A percentile compares a stretch with the other conserved stretches of the same genome.
These are phyloP conservation scores for Syrista parreyssii DNA, from an alignment of 2,888 invertebrate species.

Conservation along the genomic window DNA sequence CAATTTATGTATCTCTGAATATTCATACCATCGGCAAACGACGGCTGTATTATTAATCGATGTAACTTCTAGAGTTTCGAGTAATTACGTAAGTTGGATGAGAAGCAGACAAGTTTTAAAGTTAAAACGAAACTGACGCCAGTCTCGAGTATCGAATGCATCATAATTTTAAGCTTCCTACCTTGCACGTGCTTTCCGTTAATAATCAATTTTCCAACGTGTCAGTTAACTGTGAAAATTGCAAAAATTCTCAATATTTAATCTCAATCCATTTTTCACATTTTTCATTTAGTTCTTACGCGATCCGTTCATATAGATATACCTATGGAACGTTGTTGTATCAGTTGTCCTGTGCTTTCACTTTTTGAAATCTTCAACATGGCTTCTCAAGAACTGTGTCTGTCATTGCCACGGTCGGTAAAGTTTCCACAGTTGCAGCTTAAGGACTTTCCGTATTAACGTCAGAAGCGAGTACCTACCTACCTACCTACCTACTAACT, in stretches of 20 bases:
- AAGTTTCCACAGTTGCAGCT: background rate
- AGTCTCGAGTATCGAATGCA: background rate
- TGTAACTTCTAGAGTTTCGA: background rate
- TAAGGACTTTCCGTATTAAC: conserved; percentile 5
- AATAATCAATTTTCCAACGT: background rate
- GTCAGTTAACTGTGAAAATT: background rate
- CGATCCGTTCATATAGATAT: background rate
- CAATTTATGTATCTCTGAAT: conserved; percentile 2
- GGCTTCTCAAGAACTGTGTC: background rate
- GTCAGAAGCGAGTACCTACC: background rate
- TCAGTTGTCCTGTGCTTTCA: background rate
- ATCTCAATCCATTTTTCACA: background rate
- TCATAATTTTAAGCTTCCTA: background rate
- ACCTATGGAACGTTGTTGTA: background rate
- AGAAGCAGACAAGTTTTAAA: background rate
- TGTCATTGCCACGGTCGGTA: conserved; percentile 1
- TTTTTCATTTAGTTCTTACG: background rate
- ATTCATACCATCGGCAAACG: background rate
- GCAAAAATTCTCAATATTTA: background rate
- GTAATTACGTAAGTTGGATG: background rate
- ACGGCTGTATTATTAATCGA: conserved; percentile 1
- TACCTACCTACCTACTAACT: background rate
- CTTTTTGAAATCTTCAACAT: background rate
- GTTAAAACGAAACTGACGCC: background rate
- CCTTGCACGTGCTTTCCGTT: background rate